Percentiles rank a stretch among this genome's conserved stretches.
Conservation (phyloP, 1,140 invertebrate genomes). For the Pseudobourletiella spinata region DNA sequence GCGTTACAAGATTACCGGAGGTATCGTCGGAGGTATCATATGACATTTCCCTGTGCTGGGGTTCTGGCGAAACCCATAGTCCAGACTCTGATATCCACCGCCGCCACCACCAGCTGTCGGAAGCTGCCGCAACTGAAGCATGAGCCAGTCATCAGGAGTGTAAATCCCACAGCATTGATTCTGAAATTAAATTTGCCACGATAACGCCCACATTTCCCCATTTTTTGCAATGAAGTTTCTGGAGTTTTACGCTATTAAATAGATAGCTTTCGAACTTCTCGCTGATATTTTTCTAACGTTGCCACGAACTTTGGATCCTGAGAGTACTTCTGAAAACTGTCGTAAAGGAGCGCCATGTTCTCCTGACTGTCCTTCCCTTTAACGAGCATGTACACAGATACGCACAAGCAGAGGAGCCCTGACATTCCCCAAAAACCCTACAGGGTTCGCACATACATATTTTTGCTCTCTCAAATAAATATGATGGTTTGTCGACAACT, state of each 20-base stretch:
- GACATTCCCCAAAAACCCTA: background rate
- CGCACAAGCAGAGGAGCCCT: background rate
- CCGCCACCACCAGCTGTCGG: slow-evolving; percentile 5
- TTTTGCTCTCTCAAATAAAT: background rate
- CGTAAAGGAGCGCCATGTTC: slow-evolving; percentile 13
- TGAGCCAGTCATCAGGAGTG: slow-evolving; percentile 33
- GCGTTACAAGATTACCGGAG: too few relatives aligned
- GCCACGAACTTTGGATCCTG: slow-evolving; percentile 21
- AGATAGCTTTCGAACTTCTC: slow-evolving; percentile 7
- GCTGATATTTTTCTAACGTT: slow-evolving; percentile 22
- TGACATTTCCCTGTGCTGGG: slow-evolving; percentile 33
- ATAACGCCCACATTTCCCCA: too few relatives aligned
- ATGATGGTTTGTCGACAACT: background rate
- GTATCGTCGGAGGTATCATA: slow-evolving; percentile 22
- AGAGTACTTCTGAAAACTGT: slow-evolving; percentile 12
- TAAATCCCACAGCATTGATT: slow-evolving; percentile 30
- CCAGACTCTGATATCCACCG: slow-evolving; percentile 13
- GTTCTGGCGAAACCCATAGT: slow-evolving; percentile 22
- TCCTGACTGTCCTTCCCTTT: slow-evolving; percentile 20
- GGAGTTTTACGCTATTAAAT: background rate
- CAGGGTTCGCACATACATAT: background rate
- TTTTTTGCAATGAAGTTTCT: background rate
- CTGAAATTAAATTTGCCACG: slow-evolving; percentile 11
- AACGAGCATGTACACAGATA: slow-evolving; percentile 14
- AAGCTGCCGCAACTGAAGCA: slow-evolving; percentile 17